Evolutionary conservation across 64 coral and sea anemone species (phyloP), one percentile per base, ranked within the genome.

Genomic region (Platygyra sinensis): DNA sequence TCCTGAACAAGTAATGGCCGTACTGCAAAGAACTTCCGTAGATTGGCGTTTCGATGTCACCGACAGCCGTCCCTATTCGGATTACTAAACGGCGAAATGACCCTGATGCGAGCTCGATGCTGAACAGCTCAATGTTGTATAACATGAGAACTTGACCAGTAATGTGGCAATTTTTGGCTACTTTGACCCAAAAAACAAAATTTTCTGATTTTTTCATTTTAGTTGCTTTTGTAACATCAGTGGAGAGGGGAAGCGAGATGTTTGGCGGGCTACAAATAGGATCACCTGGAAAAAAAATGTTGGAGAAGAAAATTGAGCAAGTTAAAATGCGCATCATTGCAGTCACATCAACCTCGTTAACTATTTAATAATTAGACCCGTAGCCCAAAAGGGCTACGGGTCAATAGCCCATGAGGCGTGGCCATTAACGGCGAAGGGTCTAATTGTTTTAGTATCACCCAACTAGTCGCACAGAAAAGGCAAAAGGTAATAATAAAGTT

Each of bases 201-300:
- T 75, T n/a, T 32, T 91, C 78, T 28, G 82, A 71, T 81, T 72
- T 91, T 18, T 59, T 86, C 31, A 79, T 86, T 51, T 64, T 90
- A 29, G 81, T 62, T 79, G 93, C 72, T 78, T 64, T 51, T 73
- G 72, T 62, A 17, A 54, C 60, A 42, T 80, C 87, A 17, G 10
- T 82, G 46, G 91, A 78, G 42, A 97, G 87, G 16, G 95, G 72
- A 32, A 87, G 50, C 17, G 82, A 87, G 8, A 90, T 60, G 39
- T 97, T 94, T 24, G 92, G 91, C 62, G 95, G 91, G 19, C 38
- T 87, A 72, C 95, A 97, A 27, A 55, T 72, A 19, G 76, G 82
- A 73, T 90, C 87, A 27, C 38, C 95, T 97, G 62, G 19, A 3
- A 36, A 89, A 72, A 92, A 15, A 83, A 8, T 78, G 28, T 19